These are phyloP conservation scores for Lordiphosa fenestrarum DNA, from an alignment of 2,888 invertebrate species.

Conservation along the genomic window DNA sequence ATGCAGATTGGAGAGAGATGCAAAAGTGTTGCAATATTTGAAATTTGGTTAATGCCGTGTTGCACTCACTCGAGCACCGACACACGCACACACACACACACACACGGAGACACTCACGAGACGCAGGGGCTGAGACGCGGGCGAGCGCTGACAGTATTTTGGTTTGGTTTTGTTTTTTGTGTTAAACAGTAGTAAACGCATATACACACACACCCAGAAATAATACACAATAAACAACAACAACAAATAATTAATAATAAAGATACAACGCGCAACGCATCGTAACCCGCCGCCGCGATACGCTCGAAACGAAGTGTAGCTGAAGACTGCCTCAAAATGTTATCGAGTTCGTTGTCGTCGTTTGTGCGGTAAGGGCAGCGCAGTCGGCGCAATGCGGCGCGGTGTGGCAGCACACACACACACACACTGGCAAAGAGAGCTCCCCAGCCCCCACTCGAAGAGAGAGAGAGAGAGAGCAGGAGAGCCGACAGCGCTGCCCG, in stretches of 20 bases:
- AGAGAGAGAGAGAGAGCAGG: not conserved
- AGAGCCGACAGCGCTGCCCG: conserved; percentile 40
- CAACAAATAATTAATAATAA: conserved; percentile 74
- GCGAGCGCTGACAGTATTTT: conserved; percentile 18
- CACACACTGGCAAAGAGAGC: conserved; percentile 1
- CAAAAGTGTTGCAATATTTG: conserved; percentile 58
- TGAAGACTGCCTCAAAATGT: conserved; percentile 81
- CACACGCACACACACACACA: conserved; percentile 22
- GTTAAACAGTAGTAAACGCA: conserved; percentile 24
- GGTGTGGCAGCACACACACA: conserved; percentile 48
- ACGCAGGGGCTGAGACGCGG: conserved; percentile 6
- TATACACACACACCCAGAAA: conserved; percentile 39
- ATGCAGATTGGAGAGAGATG: not conserved
- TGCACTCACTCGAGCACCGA: conserved; percentile 19
- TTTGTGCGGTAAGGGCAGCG: conserved; percentile 24
- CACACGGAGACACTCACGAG: conserved; percentile 11
- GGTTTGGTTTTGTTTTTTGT: not conserved
- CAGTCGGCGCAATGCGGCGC: conserved; percentile 56
- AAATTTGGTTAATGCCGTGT: conserved; percentile 28
- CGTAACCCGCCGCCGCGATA: conserved; percentile 79
- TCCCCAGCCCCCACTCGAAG: not conserved
- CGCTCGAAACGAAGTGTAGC: conserved; percentile 81
- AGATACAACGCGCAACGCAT: conserved; percentile 76
- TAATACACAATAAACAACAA: conserved; percentile 68
- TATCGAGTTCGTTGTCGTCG: conserved; percentile 80